Evolutionary conservation across 30 jellyfish, hydroid and myxozoan genomes (phyloP), one percentile per base, ranked within the genome.

Genomic region (Sanderia malayensis): DNA sequence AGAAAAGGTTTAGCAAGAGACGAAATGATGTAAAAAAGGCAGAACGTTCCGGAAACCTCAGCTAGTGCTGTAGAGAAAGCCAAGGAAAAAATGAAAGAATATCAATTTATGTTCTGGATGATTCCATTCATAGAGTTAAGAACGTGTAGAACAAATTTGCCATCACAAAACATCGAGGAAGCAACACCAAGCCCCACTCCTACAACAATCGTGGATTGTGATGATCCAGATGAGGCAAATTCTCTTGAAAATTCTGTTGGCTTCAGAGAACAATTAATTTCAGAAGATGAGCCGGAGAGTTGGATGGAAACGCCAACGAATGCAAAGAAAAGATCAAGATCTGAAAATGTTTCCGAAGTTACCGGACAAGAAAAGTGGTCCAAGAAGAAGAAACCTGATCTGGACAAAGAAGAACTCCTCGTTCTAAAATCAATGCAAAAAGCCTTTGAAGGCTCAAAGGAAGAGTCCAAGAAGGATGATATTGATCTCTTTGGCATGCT

Each of bases 401-500:
- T 49, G 8, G 64, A 49, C 64, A 49, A 2, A 18, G 27, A 49
- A 49, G 64, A 49, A 18, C 64, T 49, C 7, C 11, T 11, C 18
- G 64, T 49, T 9, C 55, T 41, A 8, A 41, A 15, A 15, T 41
- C 55, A n/a, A n/a, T n/a, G n/a, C 52, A 37, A 37, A 15, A 49
- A 19, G 64, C 64, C 18, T 49, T 49, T 49, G 27, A 9, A 49
- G 64, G 52, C 13, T 37, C 52, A 37, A 6, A 49, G 18, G 64
- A 49, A 24, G 24, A 49, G 23, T 3, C 23, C 23, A 19, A 49
- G 69, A 58, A 53, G 29, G 75, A 72, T 34, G 73, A 58, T 3
- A 28, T 31, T 30, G 85, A 72, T 57, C 62, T 49, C 25, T 72
- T 72, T 72, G 85, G 64, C 18, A 47, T 57, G 74, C 74, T 72